Evolutionary conservation across 1,140 invertebrate genomes (phyloP), one percentile per base, ranked within the genome.

Genomic region (Drosophila sp.): DNA sequence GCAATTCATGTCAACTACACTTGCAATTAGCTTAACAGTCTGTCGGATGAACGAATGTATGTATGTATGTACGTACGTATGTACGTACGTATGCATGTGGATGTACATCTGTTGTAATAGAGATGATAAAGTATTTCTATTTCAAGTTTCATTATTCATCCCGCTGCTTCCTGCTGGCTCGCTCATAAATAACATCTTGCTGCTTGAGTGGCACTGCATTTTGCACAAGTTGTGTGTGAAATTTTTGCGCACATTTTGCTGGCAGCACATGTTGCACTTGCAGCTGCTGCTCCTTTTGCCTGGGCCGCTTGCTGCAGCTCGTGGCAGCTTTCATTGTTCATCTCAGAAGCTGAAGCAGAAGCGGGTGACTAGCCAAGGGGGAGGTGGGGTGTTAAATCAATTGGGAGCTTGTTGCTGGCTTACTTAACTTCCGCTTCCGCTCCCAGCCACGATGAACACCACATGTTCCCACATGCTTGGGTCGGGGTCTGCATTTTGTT

Each of bases 321-420:
- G 33, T 72, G 66, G 66, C 58, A 70, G 41, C 60, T 69, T 76
- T 76, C 76, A 83, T 84, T 84, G 81, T 85, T 77, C 73, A 71
- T 64, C 66, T 35, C 25, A 66, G 25, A n/a, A 11, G 35, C 10
- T 3, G 17, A 17, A 17, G 17, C 17, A 17, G 35, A 11, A 38
- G 32, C 35, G 11, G 23, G 29, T 44, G 41, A 23, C 41, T 27
- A 67, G 27, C 17, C 47, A 55, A 70, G 62, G 60, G 66, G 67
- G 66, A 60, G 63, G 70, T 69, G 63, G 63, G 63, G 83, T 87
- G 83, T 86, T 86, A 86, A 86, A 86, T 86, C 83, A 86, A 86
- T 86, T 87, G 83, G 83, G 83, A 86, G 83, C 83, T 86, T 83
- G 79, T 79, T 86, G 79, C 76, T 79, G 82, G 76, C 71, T 68